These are phyloP conservation scores for Aphyosemion australe DNA, from an alignment of 2,113 vertebrate genomes.

Conservation along the genomic window DNA sequence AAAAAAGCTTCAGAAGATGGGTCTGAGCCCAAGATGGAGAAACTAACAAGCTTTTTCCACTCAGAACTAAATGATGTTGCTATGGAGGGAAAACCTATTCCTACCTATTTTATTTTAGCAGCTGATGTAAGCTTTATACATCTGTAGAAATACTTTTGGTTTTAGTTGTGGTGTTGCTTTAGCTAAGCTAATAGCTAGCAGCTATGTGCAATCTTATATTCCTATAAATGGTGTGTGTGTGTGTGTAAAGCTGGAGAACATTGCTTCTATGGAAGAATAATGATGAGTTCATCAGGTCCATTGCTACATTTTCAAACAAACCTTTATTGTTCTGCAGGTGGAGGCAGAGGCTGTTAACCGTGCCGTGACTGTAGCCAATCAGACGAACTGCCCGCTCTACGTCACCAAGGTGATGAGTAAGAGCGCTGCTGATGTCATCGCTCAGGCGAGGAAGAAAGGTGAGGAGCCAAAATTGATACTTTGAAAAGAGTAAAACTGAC, in stretches of 20 bases:
- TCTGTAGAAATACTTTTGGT: background rate
- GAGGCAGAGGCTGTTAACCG: conserved; percentile 97
- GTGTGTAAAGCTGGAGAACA: no score
- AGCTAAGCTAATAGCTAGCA: no score
- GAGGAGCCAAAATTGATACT: conserved; percentile 30
- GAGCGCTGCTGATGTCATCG: conserved; percentile 95
- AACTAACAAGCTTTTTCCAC: background rate
- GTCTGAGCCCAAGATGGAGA: background rate
- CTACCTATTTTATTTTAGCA: background rate
- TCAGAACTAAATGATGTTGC: conserved; percentile 2
- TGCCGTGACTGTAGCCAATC: conserved; percentile 95
- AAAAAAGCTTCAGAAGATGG: background rate
- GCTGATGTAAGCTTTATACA: no score
- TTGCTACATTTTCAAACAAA: background rate
- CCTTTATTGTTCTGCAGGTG: conserved; percentile 79
- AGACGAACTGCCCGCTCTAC: conserved; percentile 99
- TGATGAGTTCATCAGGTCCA: no score
- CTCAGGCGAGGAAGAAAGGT: conserved; percentile 98
- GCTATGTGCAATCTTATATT: no score
- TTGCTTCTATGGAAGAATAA: no score
- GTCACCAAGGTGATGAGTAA: conserved; percentile 99
- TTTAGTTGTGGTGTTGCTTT: no score
- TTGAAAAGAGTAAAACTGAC: no score
- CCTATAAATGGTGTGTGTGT: no score
- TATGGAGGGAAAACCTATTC: conserved; percentile 17